Conservation (phyloP, 2,888 invertebrate genomes). For the Nomada goodeniana region DNA sequence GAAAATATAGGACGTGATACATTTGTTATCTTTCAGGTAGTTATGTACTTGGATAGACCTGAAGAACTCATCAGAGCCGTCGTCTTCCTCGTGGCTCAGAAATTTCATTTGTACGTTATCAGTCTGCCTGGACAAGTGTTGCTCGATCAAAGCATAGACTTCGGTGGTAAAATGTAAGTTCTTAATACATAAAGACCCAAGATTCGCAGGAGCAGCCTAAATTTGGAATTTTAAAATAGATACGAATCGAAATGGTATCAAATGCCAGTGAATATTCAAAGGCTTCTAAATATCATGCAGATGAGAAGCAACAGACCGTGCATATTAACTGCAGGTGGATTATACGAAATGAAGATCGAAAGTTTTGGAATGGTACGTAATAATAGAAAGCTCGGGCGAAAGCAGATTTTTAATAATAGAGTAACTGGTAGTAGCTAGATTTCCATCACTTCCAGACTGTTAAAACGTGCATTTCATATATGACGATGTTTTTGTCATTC, state of each 20-base stretch:
- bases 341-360: constrained; percentile 37
- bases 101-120: constrained; percentile 29
- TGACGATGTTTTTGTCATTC: constrained; percentile 47
- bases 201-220: background rate
- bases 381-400: background rate
- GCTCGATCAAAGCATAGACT: constrained; percentile 10
- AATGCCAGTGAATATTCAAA: constrained; percentile 35
- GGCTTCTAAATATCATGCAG: constrained; percentile 21
- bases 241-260: constrained; percentile 37
- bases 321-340: constrained; percentile 40
- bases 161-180: constrained; percentile 12
- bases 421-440: background rate
- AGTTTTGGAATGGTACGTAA: constrained; percentile 42
- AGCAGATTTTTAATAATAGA: background rate
- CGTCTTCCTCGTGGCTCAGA: background rate
- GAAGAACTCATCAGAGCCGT: constrained; percentile 11
- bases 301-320: constrained; percentile 19
- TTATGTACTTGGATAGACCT: background rate
- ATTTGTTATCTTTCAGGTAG: background rate
- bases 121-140: constrained; percentile 38
- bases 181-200: background rate
- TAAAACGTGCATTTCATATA: constrained; percentile 55
- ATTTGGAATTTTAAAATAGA: constrained; percentile 1
- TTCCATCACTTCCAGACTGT: constrained; percentile 44
- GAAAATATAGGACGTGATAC: background rate